Base-by-base conservation (phyloP, 1,140 invertebrate species). In the Ceratosolen solmsi region DNA sequence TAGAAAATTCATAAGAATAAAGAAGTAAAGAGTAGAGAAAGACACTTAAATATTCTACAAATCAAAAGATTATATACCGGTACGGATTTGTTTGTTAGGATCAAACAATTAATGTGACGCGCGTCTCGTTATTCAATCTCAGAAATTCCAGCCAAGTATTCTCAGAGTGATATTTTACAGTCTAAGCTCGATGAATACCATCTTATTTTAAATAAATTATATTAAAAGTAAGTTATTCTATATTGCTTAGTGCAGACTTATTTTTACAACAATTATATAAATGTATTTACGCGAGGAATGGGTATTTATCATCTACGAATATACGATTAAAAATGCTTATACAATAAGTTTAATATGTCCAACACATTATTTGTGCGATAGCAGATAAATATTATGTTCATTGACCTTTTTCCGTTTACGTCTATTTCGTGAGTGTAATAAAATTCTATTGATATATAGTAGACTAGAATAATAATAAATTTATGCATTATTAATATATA, bases 41-140 rank as follows among this genome's bases (percentile, higher is more conserved):
- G 41, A 41, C 46, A 56, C n/a, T 71, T 41, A 56, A 71, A 71
- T 71, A 70, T 79, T 41, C 70, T 22, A 46, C 41, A 60, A 54
- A 74, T 74, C 79, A 65, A 54, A 25, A 15, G 56, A 60, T 17
- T 20, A 38, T 51, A 41, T 72, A 70, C 63, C 36, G 80, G 74
- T 56, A 77, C 72, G 27, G 2, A 20, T 76, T 70, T 77, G 80
- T 82, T 82, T 82, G 80, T 33, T 68, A 77, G 80, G 80, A 77
- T 72, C 80, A 75, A 77, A 75, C 74, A 76, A 68, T 76, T 68
- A 79, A 70, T 58, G 54, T 30, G 65, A 56, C 78, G 56, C 5
- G 36, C 49, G 65, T 72, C 78, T 79, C 68, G 38, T 79, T 79
- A 72, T n/a, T 58, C 65, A 60, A 70, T 25, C 13, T 8, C 7